Conservation (phyloP, 2,888 invertebrate genomes). For the Steinernema hermaphroditum region DNA sequence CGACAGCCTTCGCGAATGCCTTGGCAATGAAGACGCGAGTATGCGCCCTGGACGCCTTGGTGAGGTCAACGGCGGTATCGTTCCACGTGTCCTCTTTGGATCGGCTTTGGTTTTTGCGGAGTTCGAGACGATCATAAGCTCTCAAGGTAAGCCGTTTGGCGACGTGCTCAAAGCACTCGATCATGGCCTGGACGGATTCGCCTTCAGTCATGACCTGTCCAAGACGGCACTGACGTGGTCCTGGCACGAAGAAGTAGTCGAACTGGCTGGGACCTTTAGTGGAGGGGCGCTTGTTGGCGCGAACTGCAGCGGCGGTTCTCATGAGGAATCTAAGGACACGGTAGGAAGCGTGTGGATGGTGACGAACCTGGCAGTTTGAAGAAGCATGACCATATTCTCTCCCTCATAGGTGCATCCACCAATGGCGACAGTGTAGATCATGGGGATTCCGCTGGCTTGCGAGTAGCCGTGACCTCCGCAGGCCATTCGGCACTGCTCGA, state of each 20-base stretch:
- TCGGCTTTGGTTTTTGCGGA: slow-evolving; percentile 37
- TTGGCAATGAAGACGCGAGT: slow-evolving; percentile 38
- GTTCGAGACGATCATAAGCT: slow-evolving; percentile 44
- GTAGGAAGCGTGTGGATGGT: too few species aligned
- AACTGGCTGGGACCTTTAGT: background rate
- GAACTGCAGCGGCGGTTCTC: slow-evolving; percentile 4
- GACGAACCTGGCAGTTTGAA: slow-evolving; percentile 79
- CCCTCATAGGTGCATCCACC: slow-evolving; percentile 94
- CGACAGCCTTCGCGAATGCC: slow-evolving; percentile 31
- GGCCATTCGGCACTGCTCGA: slow-evolving; percentile 82
- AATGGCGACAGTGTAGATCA: slow-evolving; percentile 80
- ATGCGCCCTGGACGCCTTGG: slow-evolving; percentile 39
- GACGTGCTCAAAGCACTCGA: slow-evolving; percentile 43
- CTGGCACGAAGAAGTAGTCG: slow-evolving; percentile 9
- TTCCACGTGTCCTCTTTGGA: slow-evolving; percentile 46
- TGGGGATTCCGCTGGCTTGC: slow-evolving; percentile 76
- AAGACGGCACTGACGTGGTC: background rate
- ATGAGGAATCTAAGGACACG: background rate
- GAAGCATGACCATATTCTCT: slow-evolving; percentile 87
- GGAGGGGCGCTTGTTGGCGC: background rate
- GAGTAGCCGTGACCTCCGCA: slow-evolving; percentile 93
- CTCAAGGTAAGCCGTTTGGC: slow-evolving; percentile 42
- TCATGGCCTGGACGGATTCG: background rate
- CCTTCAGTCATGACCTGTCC: background rate
- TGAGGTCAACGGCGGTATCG: slow-evolving; percentile 45